phyloP scores from a whole-genome alignment of 2,888 invertebrate species.

The Synanthedon myopaeformis region DNA sequence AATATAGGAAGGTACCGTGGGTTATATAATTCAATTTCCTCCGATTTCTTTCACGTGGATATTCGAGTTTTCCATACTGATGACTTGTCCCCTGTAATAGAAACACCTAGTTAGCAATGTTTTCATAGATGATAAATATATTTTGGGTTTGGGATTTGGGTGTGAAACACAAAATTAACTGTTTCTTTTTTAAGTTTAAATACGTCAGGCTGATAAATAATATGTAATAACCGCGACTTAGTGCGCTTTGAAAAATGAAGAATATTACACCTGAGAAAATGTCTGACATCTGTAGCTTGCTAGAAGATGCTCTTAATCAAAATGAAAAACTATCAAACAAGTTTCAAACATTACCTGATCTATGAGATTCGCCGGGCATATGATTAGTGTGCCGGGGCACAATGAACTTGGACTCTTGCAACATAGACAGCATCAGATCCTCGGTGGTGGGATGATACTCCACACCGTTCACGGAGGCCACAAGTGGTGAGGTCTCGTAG shows the following conservation, averaged over 20 bases:
- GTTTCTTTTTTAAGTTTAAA: no score
- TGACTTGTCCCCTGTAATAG: constrained; percentile 54
- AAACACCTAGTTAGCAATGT: constrained; percentile 1
- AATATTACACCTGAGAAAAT: no score
- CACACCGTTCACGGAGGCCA: constrained; percentile 57
- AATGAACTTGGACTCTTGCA: constrained; percentile 58
- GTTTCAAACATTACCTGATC: constrained; percentile 36
- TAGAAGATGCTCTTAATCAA: neutral
- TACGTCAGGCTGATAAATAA: no score
- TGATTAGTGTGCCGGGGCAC: constrained; percentile 49
- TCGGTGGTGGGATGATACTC: constrained; percentile 63
- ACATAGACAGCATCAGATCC: constrained; percentile 60
- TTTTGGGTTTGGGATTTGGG: no score
- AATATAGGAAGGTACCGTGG: constrained; percentile 26
- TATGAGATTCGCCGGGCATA: constrained; percentile 50
- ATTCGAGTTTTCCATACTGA: constrained; percentile 66
- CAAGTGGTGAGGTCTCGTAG: constrained; percentile 56
- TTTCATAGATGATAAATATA: no score
- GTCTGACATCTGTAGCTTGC: no score
- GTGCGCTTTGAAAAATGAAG: no score
- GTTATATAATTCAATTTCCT: constrained; percentile 18
- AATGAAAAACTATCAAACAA: neutral
- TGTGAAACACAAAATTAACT: no score
- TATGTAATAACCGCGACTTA: no score
- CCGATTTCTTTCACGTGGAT: constrained; percentile 61